A percentile compares a stretch with the other conserved stretches of the same genome.
Evolutionary conservation across 2,113 vertebrate species (phyloP).

Genomic region (Phasianus colchicus): DNA sequence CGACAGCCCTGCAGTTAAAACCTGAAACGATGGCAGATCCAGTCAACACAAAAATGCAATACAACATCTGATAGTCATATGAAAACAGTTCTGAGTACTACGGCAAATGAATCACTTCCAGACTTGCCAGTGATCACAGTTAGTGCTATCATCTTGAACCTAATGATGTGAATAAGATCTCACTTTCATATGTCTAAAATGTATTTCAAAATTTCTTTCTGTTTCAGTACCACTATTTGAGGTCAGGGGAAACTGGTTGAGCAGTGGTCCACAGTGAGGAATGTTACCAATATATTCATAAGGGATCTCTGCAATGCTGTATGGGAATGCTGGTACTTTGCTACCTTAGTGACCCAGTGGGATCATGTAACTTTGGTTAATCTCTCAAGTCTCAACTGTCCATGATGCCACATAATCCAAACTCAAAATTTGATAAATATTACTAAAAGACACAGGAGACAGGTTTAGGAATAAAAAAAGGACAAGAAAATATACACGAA

Average conservation of each 20-base stretch:
- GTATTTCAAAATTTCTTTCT: not conserved
- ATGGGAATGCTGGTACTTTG: not conserved
- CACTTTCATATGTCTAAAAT: not conserved
- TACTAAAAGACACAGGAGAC: not conserved
- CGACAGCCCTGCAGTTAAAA: not conserved
- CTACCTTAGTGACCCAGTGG: not conserved
- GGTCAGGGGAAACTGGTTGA: not conserved
- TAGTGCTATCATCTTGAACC: not conserved
- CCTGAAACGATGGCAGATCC: not conserved
- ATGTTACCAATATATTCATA: not conserved
- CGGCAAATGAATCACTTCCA: not conserved
- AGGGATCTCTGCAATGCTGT: not conserved
- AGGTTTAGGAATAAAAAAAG: not conserved
- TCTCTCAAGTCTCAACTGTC: not conserved
- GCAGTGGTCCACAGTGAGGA: not conserved
- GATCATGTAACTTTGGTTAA: not conserved
- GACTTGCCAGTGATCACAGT: not conserved
- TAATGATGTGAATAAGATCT: not conserved
- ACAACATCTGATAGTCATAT: not conserved
- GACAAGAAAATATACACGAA: not conserved
- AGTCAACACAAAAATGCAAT: not conserved
- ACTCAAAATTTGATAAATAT: not conserved
- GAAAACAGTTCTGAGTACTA: not conserved
- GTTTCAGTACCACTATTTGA: not conserved
- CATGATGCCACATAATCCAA: not conserved